phyloP scores from a whole-genome alignment of 2,888 invertebrate genomes.

The Blastobasis adustella region DNA sequence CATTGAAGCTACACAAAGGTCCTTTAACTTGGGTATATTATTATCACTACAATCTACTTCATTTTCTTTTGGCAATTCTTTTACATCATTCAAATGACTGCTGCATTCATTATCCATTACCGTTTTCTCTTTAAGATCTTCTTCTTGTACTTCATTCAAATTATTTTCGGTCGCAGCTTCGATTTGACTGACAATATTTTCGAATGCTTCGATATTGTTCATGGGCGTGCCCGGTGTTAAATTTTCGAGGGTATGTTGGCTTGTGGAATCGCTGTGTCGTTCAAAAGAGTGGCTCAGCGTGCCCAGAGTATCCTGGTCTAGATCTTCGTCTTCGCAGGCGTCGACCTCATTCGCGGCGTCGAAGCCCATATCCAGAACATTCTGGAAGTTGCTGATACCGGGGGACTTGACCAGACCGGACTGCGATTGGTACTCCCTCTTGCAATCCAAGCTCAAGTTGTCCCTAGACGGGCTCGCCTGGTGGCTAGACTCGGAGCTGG shows the following conservation, averaged over 20 bases:
- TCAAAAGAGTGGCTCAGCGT: slow-evolving; percentile 65
- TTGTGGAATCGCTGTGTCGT: slow-evolving; percentile 55
- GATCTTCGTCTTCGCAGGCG: slow-evolving; percentile 45
- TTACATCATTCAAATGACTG: slow-evolving; percentile 11
- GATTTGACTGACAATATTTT: slow-evolving; percentile 13
- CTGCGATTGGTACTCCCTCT: slow-evolving; percentile 57
- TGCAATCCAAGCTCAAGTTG: slow-evolving; percentile 61
- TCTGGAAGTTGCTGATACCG: slow-evolving; percentile 63
- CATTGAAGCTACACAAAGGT: slow-evolving; percentile 57
- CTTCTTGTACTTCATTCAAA: not conserved
- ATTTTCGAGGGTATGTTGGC: slow-evolving; percentile 63
- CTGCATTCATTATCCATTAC: slow-evolving; percentile 25
- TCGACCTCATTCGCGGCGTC: slow-evolving; percentile 31
- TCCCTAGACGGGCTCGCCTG: slow-evolving; percentile 72
- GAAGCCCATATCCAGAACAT: slow-evolving; percentile 47
- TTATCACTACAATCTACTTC: slow-evolving; percentile 48
- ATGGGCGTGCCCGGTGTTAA: slow-evolving; percentile 61
- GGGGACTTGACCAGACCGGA: slow-evolving; percentile 65
- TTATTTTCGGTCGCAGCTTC: slow-evolving; percentile 10
- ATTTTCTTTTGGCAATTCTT: slow-evolving; percentile 55
- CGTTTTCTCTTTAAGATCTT: slow-evolving; percentile 19
- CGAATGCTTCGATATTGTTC: slow-evolving; percentile 39
- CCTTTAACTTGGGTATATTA: slow-evolving; percentile 55
- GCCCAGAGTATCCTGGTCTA: slow-evolving; percentile 56
- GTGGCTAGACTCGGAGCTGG: slow-evolving; percentile 75